A percentile compares a stretch with the other conserved stretches of the same genome.
Conservation (phyloP, 92 coral and sea anemone genomes). For the Phenganax stokvisi region DNA sequence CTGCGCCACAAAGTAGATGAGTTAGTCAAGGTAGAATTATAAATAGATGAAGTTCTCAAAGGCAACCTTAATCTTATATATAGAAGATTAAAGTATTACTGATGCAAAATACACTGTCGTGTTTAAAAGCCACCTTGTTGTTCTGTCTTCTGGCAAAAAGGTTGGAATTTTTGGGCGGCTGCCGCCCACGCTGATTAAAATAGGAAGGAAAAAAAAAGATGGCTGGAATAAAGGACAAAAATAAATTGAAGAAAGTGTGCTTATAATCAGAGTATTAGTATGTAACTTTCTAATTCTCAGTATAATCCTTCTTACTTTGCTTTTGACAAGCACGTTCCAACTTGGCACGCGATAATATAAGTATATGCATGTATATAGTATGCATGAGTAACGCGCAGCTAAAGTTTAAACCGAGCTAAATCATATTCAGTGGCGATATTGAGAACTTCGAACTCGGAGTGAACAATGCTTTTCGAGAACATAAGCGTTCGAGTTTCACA, state of each 20-base stretch:
- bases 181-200: slow-evolving; percentile 14
- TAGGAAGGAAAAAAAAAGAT: background rate
- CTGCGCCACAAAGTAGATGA: no score
- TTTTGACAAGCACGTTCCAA: no score
- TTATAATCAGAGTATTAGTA: background rate
- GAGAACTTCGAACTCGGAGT: no score
- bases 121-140: background rate
- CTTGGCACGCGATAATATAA: no score
- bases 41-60: background rate
- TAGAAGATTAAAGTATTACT: background rate
- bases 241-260: background rate
- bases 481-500: no score
- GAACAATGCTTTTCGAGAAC: no score
- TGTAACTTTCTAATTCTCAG: background rate
- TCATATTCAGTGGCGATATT: no score
- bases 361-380: no score
- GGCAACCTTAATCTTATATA: background rate
- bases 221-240: background rate
- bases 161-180: slow-evolving; percentile 24
- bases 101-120: background rate
- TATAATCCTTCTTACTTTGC: background rate
- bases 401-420: no score
- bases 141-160: background rate
- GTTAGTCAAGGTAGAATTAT: background rate
- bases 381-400: no score